A percentile compares a stretch with the other conserved stretches of the same genome.
Evolutionary conservation across 2,888 invertebrate species (phyloP).

Genomic region (Lottia scabra): DNA sequence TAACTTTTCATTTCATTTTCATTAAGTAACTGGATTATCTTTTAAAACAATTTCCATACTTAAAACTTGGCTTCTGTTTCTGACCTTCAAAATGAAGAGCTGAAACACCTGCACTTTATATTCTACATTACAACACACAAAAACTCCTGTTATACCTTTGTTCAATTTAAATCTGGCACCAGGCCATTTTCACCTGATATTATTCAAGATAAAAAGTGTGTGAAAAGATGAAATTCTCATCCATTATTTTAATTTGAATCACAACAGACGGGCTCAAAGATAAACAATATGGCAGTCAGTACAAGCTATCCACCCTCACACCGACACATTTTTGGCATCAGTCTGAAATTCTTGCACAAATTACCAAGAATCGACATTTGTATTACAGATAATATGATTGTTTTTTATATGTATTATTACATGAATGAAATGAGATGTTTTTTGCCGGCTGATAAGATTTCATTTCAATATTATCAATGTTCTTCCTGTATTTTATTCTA

Average conservation of each 20-base stretch:
- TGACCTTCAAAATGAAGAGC: no score
- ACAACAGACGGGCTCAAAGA: neutral
- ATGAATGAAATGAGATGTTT: neutral
- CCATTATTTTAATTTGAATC: conserved; percentile 5
- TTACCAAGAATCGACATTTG: neutral
- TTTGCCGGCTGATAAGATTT: no score
- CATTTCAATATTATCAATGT: no score
- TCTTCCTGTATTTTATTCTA: no score
- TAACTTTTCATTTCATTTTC: no score
- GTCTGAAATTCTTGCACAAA: neutral
- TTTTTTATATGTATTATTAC: neutral
- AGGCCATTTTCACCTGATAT: neutral
- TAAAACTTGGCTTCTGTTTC: no score
- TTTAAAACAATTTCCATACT: no score
- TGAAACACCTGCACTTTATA: no score
- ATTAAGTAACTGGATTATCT: no score
- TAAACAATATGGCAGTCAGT: neutral
- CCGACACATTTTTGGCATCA: conserved; percentile 1
- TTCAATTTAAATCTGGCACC: neutral
- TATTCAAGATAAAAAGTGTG: neutral
- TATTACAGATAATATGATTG: neutral
- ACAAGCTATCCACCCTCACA: conserved; percentile 1
- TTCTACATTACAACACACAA: no score
- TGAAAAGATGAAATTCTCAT: neutral
- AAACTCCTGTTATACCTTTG: neutral